These are phyloP conservation scores for Horisme vitalbata DNA, from an alignment of 2,888 invertebrate genomes.

Conservation along the genomic window DNA sequence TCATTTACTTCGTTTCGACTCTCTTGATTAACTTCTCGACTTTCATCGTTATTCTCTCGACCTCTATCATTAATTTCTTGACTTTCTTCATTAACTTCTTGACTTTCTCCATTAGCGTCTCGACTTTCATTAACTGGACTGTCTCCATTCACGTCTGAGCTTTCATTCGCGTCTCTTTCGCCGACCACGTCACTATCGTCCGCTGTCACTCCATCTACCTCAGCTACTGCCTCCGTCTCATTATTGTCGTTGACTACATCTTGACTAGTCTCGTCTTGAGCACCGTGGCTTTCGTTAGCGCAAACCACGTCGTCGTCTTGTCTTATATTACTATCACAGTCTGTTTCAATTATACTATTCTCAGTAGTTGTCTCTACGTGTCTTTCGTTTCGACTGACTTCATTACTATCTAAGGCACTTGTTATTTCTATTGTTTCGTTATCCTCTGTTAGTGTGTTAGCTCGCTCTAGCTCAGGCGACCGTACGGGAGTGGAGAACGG, in stretches of 20 bases:
- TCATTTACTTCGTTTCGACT: not conserved
- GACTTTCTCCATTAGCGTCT: not conserved
- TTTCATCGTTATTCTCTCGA: not conserved
- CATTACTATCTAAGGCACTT: slow-evolving; percentile 30
- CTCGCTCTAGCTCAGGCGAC: slow-evolving; percentile 51
- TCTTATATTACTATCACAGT: slow-evolving; percentile 80
- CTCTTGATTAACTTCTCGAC: not conserved
- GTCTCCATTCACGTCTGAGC: slow-evolving; percentile 9
- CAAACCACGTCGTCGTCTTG: slow-evolving; percentile 78
- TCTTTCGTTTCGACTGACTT: slow-evolving; percentile 10
- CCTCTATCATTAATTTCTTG: not conserved
- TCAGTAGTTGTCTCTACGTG: slow-evolving; percentile 27
- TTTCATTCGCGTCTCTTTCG: slow-evolving; percentile 30
- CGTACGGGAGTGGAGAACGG: slow-evolving; percentile 68
- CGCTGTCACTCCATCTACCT: slow-evolving; percentile 17
- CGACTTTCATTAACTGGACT: too few relatives aligned
- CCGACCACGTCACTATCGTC: slow-evolving; percentile 21
- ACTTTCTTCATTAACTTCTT: not conserved
- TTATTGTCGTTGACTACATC: slow-evolving; percentile 29
- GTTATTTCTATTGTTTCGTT: slow-evolving; percentile 12
- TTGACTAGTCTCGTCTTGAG: slow-evolving; percentile 64
- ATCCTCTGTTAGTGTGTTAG: slow-evolving; percentile 21
- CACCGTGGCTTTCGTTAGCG: slow-evolving; percentile 55
- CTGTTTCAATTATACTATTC: slow-evolving; percentile 70
- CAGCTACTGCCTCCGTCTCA: slow-evolving; percentile 19